Percentiles rank a stretch among this genome's conserved stretches.
Conservation (phyloP, 2,888 invertebrate species). For the Parnassius orleans region DNA sequence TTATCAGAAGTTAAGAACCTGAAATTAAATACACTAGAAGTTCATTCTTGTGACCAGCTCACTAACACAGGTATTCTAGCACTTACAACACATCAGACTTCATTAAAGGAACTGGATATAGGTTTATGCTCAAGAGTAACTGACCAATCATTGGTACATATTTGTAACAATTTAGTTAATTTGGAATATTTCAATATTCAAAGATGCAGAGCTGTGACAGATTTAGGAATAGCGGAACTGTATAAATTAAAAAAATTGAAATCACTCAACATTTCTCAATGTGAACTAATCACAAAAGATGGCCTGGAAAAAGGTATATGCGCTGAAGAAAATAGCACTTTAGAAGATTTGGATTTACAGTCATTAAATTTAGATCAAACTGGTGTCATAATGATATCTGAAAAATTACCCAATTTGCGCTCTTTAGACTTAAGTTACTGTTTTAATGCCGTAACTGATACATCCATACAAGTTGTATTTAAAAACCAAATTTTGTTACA, state of each 20-base stretch:
- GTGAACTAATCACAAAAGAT: slow-evolving; percentile 82
- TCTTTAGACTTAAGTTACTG: slow-evolving; percentile 85
- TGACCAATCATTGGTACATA: slow-evolving; percentile 81
- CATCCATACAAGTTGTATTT: slow-evolving; percentile 84
- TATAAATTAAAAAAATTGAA: slow-evolving; percentile 77
- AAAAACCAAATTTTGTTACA: slow-evolving; percentile 81
- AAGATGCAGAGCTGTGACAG: slow-evolving; percentile 84
- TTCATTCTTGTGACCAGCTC: slow-evolving; percentile 83
- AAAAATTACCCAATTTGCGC: slow-evolving; percentile 78
- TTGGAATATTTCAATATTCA: slow-evolving; percentile 82
- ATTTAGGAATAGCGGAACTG: slow-evolving; percentile 80
- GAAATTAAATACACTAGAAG: slow-evolving; percentile 71
- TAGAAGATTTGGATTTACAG: slow-evolving; percentile 80
- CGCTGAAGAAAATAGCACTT: slow-evolving; percentile 60
- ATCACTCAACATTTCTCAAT: slow-evolving; percentile 84
- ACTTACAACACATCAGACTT: slow-evolving; percentile 78
- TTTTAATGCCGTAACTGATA: slow-evolving; percentile 86
- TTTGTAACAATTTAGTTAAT: slow-evolving; percentile 80
- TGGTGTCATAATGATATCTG: slow-evolving; percentile 82
- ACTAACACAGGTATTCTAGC: slow-evolving; percentile 80
- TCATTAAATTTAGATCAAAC: slow-evolving; percentile 83
- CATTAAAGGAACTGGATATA: slow-evolving; percentile 81
- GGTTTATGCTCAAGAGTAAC: slow-evolving; percentile 84
- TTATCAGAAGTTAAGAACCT: slow-evolving; percentile 78
- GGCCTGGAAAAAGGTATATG: slow-evolving; percentile 84